Percentiles rank a stretch among this genome's conserved stretches.
These are phyloP conservation scores for Coracopsis vasa DNA, from an alignment of 2,113 vertebrate species.

Conservation along the genomic window DNA sequence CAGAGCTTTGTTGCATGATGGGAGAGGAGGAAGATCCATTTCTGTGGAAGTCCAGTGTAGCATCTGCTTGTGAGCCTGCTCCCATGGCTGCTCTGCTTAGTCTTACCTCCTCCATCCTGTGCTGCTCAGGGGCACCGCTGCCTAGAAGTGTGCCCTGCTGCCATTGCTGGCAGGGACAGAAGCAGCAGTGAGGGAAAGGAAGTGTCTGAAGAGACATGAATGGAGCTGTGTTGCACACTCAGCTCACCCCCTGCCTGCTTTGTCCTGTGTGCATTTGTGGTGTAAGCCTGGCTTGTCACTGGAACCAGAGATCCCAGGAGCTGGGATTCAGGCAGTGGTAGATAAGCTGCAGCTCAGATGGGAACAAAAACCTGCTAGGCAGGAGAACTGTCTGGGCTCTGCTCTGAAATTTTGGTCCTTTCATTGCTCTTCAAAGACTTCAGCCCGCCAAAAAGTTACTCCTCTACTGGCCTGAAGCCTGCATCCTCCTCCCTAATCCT, in stretches of 20 bases:
- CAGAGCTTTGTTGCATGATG: not conserved
- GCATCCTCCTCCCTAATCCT: not conserved
- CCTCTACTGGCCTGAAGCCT: not conserved
- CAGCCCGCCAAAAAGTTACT: constrained; percentile 23
- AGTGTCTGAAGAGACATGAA: not conserved
- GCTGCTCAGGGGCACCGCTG: not conserved
- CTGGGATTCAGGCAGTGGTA: not conserved
- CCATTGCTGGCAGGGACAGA: not conserved
- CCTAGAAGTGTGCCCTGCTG: not conserved
- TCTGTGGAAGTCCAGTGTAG: not conserved
- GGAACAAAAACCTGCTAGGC: not conserved
- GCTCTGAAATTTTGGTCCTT: not conserved
- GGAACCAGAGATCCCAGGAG: not conserved
- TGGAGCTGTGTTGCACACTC: not conserved
- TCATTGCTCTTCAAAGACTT: constrained; percentile 15
- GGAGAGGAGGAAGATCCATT: not conserved
- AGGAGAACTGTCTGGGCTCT: not conserved
- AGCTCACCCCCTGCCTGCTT: not conserved
- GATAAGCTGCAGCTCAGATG: not conserved
- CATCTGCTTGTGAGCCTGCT: not conserved
- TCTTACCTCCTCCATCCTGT: not conserved
- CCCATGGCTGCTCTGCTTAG: not conserved
- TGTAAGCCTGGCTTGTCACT: not conserved
- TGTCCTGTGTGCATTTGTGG: not conserved
- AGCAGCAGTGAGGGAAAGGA: not conserved